These are phyloP conservation scores for Connochaetes taurinus DNA, from an alignment of 2,113 vertebrate species.

Conservation along the genomic window DNA sequence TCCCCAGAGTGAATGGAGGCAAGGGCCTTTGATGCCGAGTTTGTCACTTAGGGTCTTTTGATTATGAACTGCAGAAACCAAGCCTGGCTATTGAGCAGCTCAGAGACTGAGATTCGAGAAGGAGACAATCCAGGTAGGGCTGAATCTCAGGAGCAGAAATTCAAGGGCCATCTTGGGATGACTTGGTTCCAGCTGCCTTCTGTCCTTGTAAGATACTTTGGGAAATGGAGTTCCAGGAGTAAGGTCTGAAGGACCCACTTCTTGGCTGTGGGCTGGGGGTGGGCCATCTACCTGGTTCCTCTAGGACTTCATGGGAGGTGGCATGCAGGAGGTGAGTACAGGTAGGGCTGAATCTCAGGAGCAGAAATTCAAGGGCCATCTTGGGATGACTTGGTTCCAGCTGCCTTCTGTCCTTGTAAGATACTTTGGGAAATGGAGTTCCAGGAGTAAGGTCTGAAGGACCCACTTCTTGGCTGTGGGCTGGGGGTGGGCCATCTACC, in stretches of 20 bases:
- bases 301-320: neutral
- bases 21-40: neutral
- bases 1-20: neutral
- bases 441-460: neutral
- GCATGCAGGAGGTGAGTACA: accelerated
- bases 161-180: neutral
- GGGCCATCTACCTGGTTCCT: neutral
- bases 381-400: neutral
- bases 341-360: neutral
- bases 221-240: neutral
- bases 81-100: neutral
- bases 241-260: neutral
- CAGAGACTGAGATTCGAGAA: neutral
- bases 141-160: neutral
- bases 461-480: neutral
- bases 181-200: no score
- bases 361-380: neutral
- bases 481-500: no score
- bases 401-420: neutral
- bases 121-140: neutral
- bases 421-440: neutral
- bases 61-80: neutral
- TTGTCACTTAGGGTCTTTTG: neutral
- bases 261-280: neutral
- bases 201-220: neutral